phyloP scores from a whole-genome alignment of 2,888 invertebrate species.

The Hirudinaria manillensis region DNA sequence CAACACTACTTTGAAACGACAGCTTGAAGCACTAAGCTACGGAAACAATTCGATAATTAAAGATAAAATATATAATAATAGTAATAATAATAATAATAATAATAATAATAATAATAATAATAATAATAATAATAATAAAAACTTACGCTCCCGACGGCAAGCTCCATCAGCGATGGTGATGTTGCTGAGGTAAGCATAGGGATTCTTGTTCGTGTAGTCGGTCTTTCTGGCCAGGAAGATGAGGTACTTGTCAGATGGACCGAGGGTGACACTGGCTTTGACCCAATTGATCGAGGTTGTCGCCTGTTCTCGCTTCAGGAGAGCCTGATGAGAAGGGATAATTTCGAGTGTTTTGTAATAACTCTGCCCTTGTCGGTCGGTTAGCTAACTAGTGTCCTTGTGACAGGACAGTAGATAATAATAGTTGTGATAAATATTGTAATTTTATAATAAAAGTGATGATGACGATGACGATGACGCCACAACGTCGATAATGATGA shows the following conservation, averaged over 20 bases:
- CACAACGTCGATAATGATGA: too few relatives aligned
- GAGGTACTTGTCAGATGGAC: neutral
- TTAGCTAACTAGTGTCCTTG: too few relatives aligned
- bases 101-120: too few relatives aligned
- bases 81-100: neutral
- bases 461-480: too few relatives aligned
- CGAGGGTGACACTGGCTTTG: neutral
- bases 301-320: neutral
- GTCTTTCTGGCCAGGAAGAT: conserved; percentile 13
- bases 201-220: conserved; percentile 17
- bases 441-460: too few relatives aligned
- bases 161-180: conserved; percentile 17
- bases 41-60: neutral
- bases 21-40: too few relatives aligned
- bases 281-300: neutral
- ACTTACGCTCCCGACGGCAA: neutral
- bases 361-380: too few relatives aligned
- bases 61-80: neutral
- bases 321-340: neutral
- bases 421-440: too few relatives aligned
- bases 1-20: too few relatives aligned
- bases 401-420: too few relatives aligned
- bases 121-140: too few relatives aligned
- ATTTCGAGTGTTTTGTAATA: too few relatives aligned
- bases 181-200: conserved; percentile 19